A percentile compares a stretch with the other conserved stretches of the same genome.
Evolutionary conservation across 1,140 invertebrate species (phyloP).

Genomic region (Habropoda laboriosa): DNA sequence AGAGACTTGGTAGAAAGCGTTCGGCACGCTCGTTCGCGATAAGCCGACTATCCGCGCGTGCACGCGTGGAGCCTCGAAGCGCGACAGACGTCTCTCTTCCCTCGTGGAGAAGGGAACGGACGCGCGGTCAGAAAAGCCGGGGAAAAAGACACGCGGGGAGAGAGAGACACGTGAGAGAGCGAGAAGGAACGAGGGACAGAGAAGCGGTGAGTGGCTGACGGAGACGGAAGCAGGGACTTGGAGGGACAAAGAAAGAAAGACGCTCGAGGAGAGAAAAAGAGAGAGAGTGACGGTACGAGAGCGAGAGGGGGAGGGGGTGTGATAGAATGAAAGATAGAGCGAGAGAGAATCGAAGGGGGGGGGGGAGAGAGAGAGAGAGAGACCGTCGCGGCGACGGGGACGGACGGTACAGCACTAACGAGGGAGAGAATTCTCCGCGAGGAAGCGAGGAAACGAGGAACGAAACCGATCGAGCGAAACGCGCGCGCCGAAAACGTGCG

Average conservation of each 20-base stretch:
- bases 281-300: conserved; percentile 5
- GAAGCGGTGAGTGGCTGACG: background rate
- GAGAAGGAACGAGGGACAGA: conserved; percentile 5
- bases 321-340: conserved; percentile 11
- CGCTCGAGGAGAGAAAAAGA: background rate
- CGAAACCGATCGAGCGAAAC: conserved; percentile 13
- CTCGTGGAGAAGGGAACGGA: conserved; percentile 55
- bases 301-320: background rate
- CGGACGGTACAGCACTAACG: conserved; percentile 37
- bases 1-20: conserved; percentile 48
- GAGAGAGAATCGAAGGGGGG: background rate
- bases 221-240: conserved; percentile 4
- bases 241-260: conserved; percentile 5
- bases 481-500: conserved; percentile 22
- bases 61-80: conserved; percentile 55
- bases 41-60: conserved; percentile 50
- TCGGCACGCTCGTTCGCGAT: conserved; percentile 54
- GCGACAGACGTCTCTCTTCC: conserved; percentile 56
- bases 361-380: conserved; percentile 13
- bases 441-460: conserved; percentile 14
- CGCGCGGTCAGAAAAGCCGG: conserved; percentile 49
- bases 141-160: conserved; percentile 45
- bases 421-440: conserved; percentile 45
- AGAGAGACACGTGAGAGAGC: conserved; percentile 30
- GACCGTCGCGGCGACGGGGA: conserved; percentile 22